These are phyloP conservation scores for Itoplectis maculator DNA, from an alignment of 2,888 invertebrate genomes.

Conservation along the genomic window DNA sequence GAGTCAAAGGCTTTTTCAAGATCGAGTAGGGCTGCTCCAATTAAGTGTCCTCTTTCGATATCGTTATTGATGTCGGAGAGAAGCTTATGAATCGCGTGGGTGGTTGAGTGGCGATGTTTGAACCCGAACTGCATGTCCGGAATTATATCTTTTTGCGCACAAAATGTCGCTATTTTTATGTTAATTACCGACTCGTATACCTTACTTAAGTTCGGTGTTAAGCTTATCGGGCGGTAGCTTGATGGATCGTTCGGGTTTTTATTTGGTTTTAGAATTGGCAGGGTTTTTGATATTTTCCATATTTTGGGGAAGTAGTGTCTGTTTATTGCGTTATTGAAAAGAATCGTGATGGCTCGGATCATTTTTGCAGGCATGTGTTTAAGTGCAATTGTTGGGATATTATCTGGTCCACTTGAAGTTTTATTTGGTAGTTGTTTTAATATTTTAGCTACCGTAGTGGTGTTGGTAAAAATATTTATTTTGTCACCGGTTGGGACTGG, in stretches of 20 bases:
- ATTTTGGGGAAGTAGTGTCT: neutral
- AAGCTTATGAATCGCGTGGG: neutral
- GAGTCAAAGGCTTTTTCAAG: too few species aligned
- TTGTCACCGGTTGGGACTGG: neutral
- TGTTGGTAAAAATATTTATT: neutral
- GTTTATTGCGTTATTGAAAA: constrained; percentile 13
- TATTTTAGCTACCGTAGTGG: neutral
- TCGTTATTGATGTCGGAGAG: neutral
- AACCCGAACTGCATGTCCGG: constrained; percentile 24
- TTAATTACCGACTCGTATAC: neutral
- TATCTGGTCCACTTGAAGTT: constrained; percentile 2
- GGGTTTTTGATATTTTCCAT: neutral
- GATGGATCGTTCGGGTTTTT: neutral
- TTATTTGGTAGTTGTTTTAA: constrained; percentile 1
- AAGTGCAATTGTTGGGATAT: constrained; percentile 3
- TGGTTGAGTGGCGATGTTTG: neutral
- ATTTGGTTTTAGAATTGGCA: neutral
- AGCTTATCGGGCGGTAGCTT: constrained; percentile 12
- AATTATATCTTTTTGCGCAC: neutral
- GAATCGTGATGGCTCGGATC: neutral
- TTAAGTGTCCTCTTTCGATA: neutral
- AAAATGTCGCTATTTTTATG: neutral
- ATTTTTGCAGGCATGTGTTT: constrained; percentile 1
- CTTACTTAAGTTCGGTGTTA: neutral
- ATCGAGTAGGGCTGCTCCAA: neutral